Base-by-base conservation (phyloP, 2,888 invertebrate species). In the Busseola fusca region DNA sequence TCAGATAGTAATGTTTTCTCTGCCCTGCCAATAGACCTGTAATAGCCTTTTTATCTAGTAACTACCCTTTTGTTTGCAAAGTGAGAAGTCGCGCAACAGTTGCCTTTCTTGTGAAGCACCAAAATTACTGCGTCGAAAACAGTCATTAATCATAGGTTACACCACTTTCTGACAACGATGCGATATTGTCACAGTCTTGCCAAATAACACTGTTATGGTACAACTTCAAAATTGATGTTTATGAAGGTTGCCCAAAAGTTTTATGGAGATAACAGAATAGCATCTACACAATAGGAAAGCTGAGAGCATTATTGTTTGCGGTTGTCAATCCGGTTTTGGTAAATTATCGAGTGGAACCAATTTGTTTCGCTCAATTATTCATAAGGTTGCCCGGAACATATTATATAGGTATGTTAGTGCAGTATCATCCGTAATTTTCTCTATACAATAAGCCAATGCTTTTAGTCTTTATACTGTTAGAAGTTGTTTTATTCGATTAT, bases 141-240 rank as follows among this genome's bases (percentile, higher is more conserved):
- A 65, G 78, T 64, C 78, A 84, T 84, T 74, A 82, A 84, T 84
- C 84, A 84, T 52, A 56, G 71, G 72, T 78, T 76, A 82, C 72
- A 82, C 57, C 67, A 77, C 64, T 84, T 69, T 70, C 57, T 62
- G 69, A 72, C 71, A 73, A 27, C 74, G 67, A 67, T 66, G 66
- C 72, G 77, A 72, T 72, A 76, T 73, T 80, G 76, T 82, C 70
- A 52, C 64, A 72, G 69, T 54, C 74, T 82, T 66, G 62, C 58
- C 56, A 74, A 82, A 82, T 77, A 78, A 74, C 59, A 58, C 27
- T 54, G 57, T 77, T 70, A 69, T 60, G 52, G 54, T 62, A 59
- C 48, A 72, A 84, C 76, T 82, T 82, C 72, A 70, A 82, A 82
- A 82, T 82, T 56, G 48, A 66, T 76, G 62, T 69, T 75, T 68